Conservation (phyloP, 2,797 vertebrate species). For the Sardinella longiceps region DNA sequence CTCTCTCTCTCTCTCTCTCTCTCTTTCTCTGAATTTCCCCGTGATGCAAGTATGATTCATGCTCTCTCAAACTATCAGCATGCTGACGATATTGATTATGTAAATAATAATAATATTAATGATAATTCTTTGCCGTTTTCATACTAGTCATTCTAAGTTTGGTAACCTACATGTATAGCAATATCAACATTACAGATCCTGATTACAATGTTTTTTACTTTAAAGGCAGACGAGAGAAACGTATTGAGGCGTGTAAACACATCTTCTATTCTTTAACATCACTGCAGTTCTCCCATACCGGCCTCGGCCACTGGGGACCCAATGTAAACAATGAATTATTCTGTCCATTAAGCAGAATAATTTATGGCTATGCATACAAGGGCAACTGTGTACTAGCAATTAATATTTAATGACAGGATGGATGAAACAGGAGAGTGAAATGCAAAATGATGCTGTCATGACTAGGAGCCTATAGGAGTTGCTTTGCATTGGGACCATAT, state of each 20-base stretch:
- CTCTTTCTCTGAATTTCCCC: background rate
- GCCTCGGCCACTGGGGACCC: constrained; percentile 9
- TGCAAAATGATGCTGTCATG: constrained; percentile 18
- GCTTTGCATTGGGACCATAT: background rate
- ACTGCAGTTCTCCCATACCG: constrained; percentile 15
- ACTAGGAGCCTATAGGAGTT: background rate
- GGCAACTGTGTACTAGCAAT: constrained; percentile 14
- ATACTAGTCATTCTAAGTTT: background rate
- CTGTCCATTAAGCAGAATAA: constrained; percentile 36
- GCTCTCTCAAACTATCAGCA: constrained; percentile 23
- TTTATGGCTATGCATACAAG: constrained; percentile 31
- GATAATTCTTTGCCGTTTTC: background rate
- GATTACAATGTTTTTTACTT: background rate
- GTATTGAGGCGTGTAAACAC: constrained; percentile 6
- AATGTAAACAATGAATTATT: constrained; percentile 37
- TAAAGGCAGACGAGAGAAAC: background rate
- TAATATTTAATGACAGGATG: constrained; percentile 19
- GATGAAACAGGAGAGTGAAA: constrained; percentile 26
- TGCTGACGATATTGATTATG: background rate
- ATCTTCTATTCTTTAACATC: constrained; percentile 18
- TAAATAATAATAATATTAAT: background rate
- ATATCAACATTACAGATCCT: background rate
- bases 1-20: constrained; percentile 27
- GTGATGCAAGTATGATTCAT: background rate
- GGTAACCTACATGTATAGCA: no score